Conservation (phyloP, 2,888 invertebrate species). For the Diadromus collaris region DNA sequence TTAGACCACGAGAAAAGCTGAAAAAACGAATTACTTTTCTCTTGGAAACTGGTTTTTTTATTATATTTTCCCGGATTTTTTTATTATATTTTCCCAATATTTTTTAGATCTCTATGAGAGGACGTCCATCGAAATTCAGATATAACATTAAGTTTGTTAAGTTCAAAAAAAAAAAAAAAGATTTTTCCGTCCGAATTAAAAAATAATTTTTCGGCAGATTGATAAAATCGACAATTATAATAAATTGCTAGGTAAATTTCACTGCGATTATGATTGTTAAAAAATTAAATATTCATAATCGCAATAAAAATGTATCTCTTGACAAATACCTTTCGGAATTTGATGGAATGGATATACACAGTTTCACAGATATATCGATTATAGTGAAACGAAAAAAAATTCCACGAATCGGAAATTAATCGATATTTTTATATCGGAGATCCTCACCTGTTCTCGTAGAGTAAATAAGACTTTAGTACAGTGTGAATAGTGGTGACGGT, state of each 20-base stretch:
- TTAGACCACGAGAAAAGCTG: background rate
- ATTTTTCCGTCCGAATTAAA: background rate
- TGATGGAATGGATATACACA: background rate
- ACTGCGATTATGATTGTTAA: too few species aligned
- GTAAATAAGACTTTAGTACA: constrained; percentile 80
- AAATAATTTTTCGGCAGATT: background rate
- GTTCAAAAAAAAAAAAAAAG: too few species aligned
- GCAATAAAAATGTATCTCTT: too few species aligned
- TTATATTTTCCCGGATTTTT: background rate
- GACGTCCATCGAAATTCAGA: too few species aligned
- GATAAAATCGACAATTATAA: too few species aligned
- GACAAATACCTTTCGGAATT: background rate
- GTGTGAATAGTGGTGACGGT: constrained; percentile 94
- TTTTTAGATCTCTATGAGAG: background rate
- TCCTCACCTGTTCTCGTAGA: constrained; percentile 81
- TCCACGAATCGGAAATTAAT: background rate
- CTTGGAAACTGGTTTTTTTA: background rate
- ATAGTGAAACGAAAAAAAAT: background rate
- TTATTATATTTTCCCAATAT: background rate
- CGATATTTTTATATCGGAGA: constrained; percentile 18
- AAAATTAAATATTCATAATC: too few species aligned
- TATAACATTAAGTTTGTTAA: too few species aligned
- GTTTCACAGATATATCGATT: background rate
- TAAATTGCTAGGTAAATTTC: background rate
- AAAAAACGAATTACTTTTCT: background rate